Percentiles rank a stretch among this genome's conserved stretches.
phyloP scores from a whole-genome alignment of 2,113 vertebrate species.

The Nycticorax nycticorax region DNA sequence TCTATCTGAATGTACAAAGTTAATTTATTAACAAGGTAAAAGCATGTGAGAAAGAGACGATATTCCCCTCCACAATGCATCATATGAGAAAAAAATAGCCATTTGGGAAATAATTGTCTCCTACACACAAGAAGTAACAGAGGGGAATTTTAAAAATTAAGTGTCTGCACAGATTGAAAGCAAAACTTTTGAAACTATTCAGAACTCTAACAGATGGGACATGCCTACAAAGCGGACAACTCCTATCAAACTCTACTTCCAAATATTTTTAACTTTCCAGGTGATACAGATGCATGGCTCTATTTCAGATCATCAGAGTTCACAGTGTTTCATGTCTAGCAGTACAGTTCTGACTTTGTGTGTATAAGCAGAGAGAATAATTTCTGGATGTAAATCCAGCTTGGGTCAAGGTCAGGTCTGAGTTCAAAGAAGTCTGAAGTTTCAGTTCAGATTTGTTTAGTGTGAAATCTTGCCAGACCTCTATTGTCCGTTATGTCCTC shows the following conservation, averaged over 20 bases:
- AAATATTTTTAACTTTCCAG: slow-evolving; percentile 2
- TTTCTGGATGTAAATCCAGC: neutral
- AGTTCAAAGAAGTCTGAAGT: slow-evolving; percentile 18
- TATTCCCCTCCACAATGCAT: neutral
- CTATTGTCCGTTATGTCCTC: neutral
- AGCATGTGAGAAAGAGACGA: neutral
- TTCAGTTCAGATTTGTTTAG: slow-evolving; percentile 25
- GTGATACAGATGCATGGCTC: neutral
- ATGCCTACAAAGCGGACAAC: neutral
- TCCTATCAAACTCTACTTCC: neutral
- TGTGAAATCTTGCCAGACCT: neutral
- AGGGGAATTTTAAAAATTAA: slow-evolving; percentile 21
- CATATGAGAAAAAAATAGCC: neutral
- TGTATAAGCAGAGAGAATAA: neutral
- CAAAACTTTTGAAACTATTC: slow-evolving; percentile 3
- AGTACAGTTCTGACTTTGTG: neutral
- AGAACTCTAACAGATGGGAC: neutral
- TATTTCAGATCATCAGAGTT: neutral
- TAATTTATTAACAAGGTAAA: neutral
- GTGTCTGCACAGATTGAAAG: slow-evolving; percentile 1
- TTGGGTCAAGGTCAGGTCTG: neutral
- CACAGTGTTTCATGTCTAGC: neutral
- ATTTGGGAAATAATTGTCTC: neutral
- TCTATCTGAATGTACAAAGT: neutral
- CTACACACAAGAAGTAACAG: neutral